A percentile compares a stretch with the other conserved stretches of the same genome.
These are phyloP conservation scores for Allolobophora icterica DNA, from an alignment of 2,888 invertebrate species.

Conservation along the genomic window DNA sequence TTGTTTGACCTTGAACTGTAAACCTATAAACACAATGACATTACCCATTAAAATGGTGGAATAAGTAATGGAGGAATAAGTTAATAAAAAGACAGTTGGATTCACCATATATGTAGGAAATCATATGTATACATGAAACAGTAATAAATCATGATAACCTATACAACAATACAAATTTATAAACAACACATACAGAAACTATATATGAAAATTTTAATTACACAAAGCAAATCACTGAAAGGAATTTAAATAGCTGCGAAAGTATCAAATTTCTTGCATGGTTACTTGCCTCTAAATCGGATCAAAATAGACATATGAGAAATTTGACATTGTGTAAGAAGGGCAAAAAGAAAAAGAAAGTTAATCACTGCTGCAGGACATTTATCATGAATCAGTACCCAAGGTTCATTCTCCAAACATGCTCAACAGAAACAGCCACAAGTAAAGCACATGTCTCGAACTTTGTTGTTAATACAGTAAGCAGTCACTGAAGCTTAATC, in stretches of 20 bases:
- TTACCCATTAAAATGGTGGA: background rate
- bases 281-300: background rate
- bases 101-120: background rate
- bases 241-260: background rate
- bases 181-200: background rate
- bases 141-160: background rate
- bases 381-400: too few species aligned
- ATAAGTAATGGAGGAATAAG: background rate
- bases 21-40: conserved; percentile 69
- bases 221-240: background rate
- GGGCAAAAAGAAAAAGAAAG: too few species aligned
- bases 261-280: background rate
- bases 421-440: too few species aligned
- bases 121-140: background rate
- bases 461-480: too few species aligned
- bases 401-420: too few species aligned
- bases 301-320: background rate
- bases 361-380: too few species aligned
- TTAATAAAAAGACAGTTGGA: background rate
- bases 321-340: too few species aligned
- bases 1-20: conserved; percentile 72
- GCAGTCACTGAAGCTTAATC: too few species aligned
- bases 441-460: too few species aligned
- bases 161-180: background rate
- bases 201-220: background rate